These are phyloP conservation scores for Diploptera punctata DNA, from an alignment of 2,888 invertebrate genomes.

Conservation along the genomic window DNA sequence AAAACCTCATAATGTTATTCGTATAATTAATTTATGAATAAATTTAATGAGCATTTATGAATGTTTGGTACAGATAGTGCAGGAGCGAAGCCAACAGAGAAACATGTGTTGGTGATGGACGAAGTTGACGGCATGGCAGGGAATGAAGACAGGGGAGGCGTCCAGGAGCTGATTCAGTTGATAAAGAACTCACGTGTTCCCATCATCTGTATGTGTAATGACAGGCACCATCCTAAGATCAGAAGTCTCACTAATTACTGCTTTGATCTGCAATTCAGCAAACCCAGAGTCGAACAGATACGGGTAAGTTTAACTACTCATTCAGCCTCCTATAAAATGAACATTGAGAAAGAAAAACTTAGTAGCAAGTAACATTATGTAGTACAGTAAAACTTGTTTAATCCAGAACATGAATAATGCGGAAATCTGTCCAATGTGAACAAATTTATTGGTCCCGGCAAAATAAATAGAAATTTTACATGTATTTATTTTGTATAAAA, in stretches of 20 bases:
- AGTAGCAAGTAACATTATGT: too few relatives aligned
- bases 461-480: too few relatives aligned
- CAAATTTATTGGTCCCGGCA: too few relatives aligned
- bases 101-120: slow-evolving; percentile 98
- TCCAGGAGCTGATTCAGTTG: slow-evolving; percentile 90
- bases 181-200: slow-evolving; percentile 90
- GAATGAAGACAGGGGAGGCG: slow-evolving; percentile 97
- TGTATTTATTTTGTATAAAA: too few relatives aligned
- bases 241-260: slow-evolving; percentile 92
- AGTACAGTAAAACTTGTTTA: too few relatives aligned
- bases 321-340: not conserved
- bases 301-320: slow-evolving; percentile 71
- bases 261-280: slow-evolving; percentile 86
- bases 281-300: slow-evolving; percentile 90
- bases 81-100: slow-evolving; percentile 62
- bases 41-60: too few relatives aligned
- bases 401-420: too few relatives aligned
- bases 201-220: slow-evolving; percentile 98
- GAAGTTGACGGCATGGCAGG: slow-evolving; percentile 99
- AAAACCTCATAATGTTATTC: too few relatives aligned
- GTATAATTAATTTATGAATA: too few relatives aligned
- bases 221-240: slow-evolving; percentile 92
- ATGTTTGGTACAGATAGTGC: slow-evolving; percentile 48
- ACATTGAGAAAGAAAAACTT: not conserved
- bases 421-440: too few relatives aligned